Base-by-base conservation (phyloP, 2,888 invertebrate species). In the Caenorhabditis parvicauda region DNA sequence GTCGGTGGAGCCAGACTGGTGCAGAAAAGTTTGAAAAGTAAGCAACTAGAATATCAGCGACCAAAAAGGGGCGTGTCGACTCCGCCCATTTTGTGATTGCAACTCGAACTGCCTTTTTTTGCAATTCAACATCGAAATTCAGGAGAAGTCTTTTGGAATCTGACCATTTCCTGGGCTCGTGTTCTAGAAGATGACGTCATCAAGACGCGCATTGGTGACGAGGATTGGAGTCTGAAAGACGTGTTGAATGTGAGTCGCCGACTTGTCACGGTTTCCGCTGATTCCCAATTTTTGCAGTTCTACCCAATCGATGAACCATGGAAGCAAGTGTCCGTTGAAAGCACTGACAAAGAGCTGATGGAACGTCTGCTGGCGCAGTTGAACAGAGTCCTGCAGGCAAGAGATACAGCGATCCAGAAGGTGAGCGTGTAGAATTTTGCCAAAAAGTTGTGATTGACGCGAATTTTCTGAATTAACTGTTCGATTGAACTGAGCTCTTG, bases 1-100 rank as follows among this genome's bases (percentile, higher is more conserved):
- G 49, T 68, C 27, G 61, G 65, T 28, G 61, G 64, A 21, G 51
- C 65, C 12, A 17, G 50, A 1, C 49, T 56, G 2, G 42, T 51
- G 5, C 45, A 60, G 39, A 64, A 64, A 22, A 64, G 64, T 24
- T 19, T 48, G 0, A 62, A 62, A 47, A 51, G 59, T 59, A 28
- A 43, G 47, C 24, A 32, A 12, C 7, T 32, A 12, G 9, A 32
- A 32, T 32, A 32, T 32, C 7, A 12, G 7, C 32, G 12, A 5
- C 28, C 17, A 6, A n/a, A 39, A 6, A 5, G 39, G n/a, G 17
- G 7, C 17, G 7, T 39, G 6, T 6, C 7, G n/a, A 6, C 24
- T n/a, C 19, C 22, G n/a, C 19, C n/a, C 14, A 2, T 32, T 32
- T 46, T 19, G 17, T 5, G 2, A 7, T 12, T 4, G 21, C n/a